phyloP scores from a whole-genome alignment of 2,888 invertebrate species.

The Axea sp. region DNA sequence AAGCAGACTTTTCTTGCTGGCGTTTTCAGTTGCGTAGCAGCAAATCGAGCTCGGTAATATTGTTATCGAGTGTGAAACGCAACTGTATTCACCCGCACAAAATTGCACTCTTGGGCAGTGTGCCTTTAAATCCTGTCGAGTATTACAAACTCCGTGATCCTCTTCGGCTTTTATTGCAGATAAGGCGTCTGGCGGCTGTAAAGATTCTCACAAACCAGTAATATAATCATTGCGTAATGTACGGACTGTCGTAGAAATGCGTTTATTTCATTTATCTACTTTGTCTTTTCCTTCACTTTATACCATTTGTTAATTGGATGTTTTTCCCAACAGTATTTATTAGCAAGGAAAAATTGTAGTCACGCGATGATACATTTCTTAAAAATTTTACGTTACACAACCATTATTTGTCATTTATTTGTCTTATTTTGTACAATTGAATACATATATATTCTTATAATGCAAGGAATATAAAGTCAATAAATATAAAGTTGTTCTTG shows the following conservation, averaged over 20 bases:
- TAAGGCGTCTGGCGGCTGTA: conserved; percentile 45
- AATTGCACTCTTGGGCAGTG: conserved; percentile 48
- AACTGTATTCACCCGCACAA: conserved; percentile 22
- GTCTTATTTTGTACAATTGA: background rate
- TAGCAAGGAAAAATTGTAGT: conserved; percentile 25
- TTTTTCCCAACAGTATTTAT: conserved; percentile 24
- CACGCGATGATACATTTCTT: conserved; percentile 27
- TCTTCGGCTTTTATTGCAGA: conserved; percentile 48
- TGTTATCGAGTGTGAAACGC: conserved; percentile 40
- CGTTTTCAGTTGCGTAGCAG: conserved; percentile 7
- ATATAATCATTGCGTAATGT: conserved; percentile 55
- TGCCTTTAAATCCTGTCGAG: conserved; percentile 36
- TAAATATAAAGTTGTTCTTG: too few species aligned
- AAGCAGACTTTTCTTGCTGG: background rate
- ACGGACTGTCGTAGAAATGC: conserved; percentile 23
- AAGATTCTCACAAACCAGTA: conserved; percentile 51
- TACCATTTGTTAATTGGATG: conserved; percentile 44
- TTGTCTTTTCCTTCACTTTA: conserved; percentile 28
- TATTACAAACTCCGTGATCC: conserved; percentile 36
- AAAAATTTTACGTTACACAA: background rate
- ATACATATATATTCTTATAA: too few species aligned
- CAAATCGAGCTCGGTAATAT: conserved; percentile 18
- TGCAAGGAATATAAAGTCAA: too few species aligned
- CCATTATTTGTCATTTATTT: background rate
- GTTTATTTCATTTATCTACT: conserved; percentile 41